phyloP scores from a whole-genome alignment of 2,113 vertebrate species.

The Anser cygnoides region DNA sequence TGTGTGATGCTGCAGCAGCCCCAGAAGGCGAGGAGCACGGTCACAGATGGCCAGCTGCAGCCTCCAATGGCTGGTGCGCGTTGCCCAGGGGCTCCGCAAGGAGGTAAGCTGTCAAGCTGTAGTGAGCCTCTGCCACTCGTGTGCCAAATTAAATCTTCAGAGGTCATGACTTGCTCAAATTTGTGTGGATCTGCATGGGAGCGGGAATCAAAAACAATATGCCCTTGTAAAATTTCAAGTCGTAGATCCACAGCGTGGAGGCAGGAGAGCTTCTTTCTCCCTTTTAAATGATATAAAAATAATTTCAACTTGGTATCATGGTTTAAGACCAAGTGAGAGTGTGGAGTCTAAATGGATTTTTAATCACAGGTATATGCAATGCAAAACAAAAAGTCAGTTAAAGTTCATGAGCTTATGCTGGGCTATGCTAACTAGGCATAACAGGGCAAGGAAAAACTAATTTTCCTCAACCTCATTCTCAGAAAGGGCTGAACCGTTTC shows the following conservation, averaged over 20 bases:
- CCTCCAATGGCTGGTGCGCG: accelerated
- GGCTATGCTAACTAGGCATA: slow-evolving; percentile 35
- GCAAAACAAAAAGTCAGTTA: slow-evolving; percentile 58
- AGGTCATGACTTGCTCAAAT: background rate
- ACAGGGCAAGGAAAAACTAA: slow-evolving; percentile 21
- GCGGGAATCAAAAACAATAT: background rate
- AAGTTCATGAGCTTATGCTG: slow-evolving; percentile 46
- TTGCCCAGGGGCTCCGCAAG: background rate
- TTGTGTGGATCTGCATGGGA: background rate
- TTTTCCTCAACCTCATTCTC: slow-evolving; percentile 63
- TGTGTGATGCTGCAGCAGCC: accelerated
- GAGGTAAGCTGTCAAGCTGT: background rate
- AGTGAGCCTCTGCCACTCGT: background rate
- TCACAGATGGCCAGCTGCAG: background rate
- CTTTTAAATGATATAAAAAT: background rate
- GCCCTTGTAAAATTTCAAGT: background rate
- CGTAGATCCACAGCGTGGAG: background rate
- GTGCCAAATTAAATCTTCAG: background rate
- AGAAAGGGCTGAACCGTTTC: slow-evolving; percentile 56
- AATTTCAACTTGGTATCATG: background rate
- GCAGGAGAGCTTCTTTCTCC: background rate
- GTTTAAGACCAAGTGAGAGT: background rate
- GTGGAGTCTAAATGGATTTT: slow-evolving; percentile 39
- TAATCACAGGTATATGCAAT: slow-evolving; percentile 39
- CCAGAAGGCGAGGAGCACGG: accelerated